Percentiles rank a stretch among this genome's conserved stretches.
Conservation (phyloP, 2,797 vertebrate species). For the Buceros bicornis region DNA sequence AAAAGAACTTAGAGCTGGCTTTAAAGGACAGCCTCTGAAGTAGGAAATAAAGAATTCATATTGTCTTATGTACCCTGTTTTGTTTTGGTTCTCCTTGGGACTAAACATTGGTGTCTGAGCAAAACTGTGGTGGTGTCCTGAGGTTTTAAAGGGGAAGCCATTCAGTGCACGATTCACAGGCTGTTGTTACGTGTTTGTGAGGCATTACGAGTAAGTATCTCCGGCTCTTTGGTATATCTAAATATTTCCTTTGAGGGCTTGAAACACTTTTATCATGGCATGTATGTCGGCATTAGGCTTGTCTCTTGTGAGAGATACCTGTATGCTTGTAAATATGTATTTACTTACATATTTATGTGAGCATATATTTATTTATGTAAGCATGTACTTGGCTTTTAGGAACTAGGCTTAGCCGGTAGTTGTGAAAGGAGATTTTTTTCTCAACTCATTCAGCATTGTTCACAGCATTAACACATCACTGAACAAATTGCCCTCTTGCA, state of each 20-base stretch:
- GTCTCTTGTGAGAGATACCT: neutral
- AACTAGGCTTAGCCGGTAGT: constrained; percentile 79
- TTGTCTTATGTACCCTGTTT: constrained; percentile 44
- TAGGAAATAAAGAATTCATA: constrained; percentile 42
- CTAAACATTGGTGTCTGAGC: constrained; percentile 5
- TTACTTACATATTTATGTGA: neutral
- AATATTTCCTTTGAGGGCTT: neutral
- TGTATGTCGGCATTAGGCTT: neutral
- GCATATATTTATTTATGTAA: constrained; percentile 33
- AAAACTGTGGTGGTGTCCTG: neutral
- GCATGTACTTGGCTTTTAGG: constrained; percentile 73
- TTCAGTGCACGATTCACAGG: neutral
- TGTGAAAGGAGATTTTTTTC: constrained; percentile 69
- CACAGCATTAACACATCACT: constrained; percentile 91
- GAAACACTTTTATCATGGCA: neutral
- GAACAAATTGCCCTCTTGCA: constrained; percentile 91
- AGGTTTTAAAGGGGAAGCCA: neutral
- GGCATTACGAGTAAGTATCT: neutral
- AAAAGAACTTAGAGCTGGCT: constrained; percentile 62
- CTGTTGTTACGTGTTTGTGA: neutral
- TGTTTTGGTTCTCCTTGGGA: constrained; percentile 39
- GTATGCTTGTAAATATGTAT: fast-evolving
- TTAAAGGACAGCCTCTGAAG: constrained; percentile 54
- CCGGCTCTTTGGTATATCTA: neutral
- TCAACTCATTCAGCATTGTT: constrained; percentile 85